Percentiles rank a stretch among this genome's conserved stretches.
phyloP scores from a whole-genome alignment of 1,140 invertebrate genomes.

The Nomia melanderi region DNA sequence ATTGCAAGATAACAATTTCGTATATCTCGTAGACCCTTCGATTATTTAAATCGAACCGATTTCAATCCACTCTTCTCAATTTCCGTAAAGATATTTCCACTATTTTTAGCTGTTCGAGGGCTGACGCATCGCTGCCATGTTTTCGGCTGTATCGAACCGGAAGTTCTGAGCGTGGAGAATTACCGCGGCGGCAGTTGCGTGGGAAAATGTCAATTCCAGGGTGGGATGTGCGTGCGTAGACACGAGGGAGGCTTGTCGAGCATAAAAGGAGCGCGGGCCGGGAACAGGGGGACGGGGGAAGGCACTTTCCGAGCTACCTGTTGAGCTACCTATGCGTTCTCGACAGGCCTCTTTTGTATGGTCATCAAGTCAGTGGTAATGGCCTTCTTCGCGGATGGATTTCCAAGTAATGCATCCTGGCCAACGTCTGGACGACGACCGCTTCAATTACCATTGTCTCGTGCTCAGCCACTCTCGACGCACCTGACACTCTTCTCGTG shows the following conservation, averaged over 20 bases:
- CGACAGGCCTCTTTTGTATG: constrained; percentile 46
- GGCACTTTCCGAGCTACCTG: constrained; percentile 48
- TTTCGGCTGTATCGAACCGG: too few relatives aligned
- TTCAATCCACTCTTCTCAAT: too few relatives aligned
- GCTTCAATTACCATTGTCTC: neutral
- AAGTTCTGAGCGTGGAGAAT: neutral
- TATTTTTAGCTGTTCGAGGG: too few relatives aligned
- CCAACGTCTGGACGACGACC: neutral
- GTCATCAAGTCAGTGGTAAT: constrained; percentile 42
- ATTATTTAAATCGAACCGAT: too few relatives aligned
- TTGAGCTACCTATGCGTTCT: constrained; percentile 51
- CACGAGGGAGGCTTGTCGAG: constrained; percentile 2
- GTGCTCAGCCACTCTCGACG: neutral
- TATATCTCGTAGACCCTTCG: too few relatives aligned
- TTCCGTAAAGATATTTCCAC: too few relatives aligned
- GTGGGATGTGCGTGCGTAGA: constrained; percentile 4
- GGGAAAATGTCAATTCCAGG: constrained; percentile 8
- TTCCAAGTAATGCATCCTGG: neutral
- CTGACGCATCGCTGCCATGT: too few relatives aligned
- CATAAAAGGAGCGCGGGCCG: constrained; percentile 20
- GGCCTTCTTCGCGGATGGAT: neutral
- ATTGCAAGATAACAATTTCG: too few relatives aligned
- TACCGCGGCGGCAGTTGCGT: neutral
- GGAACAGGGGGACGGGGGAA: neutral
- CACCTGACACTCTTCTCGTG: neutral